A percentile compares a stretch with the other conserved stretches of the same genome.
phyloP scores from a whole-genome alignment of 1,140 invertebrate species.

The Sarcophaga peregrina region DNA sequence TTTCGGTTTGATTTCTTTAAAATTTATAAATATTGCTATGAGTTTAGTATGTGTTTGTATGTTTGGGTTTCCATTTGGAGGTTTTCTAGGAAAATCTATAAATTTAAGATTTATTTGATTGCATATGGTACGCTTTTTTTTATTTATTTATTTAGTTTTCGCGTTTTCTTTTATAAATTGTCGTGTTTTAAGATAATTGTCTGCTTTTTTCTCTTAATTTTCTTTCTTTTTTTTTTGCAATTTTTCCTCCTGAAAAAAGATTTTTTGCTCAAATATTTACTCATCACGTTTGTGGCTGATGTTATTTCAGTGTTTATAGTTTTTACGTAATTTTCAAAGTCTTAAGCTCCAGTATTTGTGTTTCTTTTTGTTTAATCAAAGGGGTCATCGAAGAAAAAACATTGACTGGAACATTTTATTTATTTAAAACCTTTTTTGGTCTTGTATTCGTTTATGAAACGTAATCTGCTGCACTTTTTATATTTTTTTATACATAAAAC shows the following conservation, averaged over 20 bases:
- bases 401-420: not conserved
- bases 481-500: too few relatives aligned
- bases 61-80: not conserved
- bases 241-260: not conserved
- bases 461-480: too few relatives aligned
- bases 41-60: too few relatives aligned
- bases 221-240: not conserved
- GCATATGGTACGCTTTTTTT: not conserved
- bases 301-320: not conserved
- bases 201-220: not conserved
- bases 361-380: not conserved
- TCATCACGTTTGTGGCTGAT: not conserved
- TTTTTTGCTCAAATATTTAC: not conserved
- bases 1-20: too few relatives aligned
- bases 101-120: constrained; percentile 7
- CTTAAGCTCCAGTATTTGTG: not conserved
- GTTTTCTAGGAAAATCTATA: constrained; percentile 15
- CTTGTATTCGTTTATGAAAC: not conserved
- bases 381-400: not conserved
- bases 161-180: not conserved
- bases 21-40: too few relatives aligned
- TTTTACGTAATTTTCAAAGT: not conserved
- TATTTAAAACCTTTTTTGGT: not conserved
- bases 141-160: not conserved
- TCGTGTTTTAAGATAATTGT: constrained; percentile 41